A percentile compares a stretch with the other conserved stretches of the same genome.
phyloP scores from a whole-genome alignment of 2,113 vertebrate species.

The Cyanoderma ruficeps region DNA sequence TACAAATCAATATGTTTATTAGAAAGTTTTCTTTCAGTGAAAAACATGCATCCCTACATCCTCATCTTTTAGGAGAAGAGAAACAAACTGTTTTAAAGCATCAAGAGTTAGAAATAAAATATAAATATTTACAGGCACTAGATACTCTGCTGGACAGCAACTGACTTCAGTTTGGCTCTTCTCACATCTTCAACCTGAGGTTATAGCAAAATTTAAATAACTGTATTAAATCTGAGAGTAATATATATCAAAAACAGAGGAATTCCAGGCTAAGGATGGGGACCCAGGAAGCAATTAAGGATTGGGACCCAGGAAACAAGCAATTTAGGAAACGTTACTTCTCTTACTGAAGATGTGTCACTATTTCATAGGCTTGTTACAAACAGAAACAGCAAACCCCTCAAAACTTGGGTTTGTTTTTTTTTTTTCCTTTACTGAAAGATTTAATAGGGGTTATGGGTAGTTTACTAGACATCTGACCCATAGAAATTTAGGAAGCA shows the following conservation, averaged over 20 bases:
- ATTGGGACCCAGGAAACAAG: not conserved
- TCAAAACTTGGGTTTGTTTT: rapidly evolving
- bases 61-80: not conserved
- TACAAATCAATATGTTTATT: not conserved
- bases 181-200: not conserved
- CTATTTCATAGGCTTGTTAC: not conserved
- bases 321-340: not conserved
- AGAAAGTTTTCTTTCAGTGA: not conserved
- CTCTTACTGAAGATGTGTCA: not conserved
- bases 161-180: not conserved
- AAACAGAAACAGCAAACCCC: not conserved
- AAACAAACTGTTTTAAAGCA: not conserved
- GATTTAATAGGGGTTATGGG: not conserved
- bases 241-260: not conserved
- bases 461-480: not conserved
- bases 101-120: not conserved
- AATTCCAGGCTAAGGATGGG: not conserved
- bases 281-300: not conserved
- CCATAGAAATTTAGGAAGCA: not conserved
- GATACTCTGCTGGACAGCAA: not conserved
- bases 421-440: not conserved
- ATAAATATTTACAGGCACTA: not conserved
- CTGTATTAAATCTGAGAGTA: not conserved
- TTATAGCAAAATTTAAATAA: not conserved
- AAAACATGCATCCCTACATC: not conserved